These are phyloP conservation scores for Andricus grossulariae DNA, from an alignment of 1,140 invertebrate species.

Conservation along the genomic window DNA sequence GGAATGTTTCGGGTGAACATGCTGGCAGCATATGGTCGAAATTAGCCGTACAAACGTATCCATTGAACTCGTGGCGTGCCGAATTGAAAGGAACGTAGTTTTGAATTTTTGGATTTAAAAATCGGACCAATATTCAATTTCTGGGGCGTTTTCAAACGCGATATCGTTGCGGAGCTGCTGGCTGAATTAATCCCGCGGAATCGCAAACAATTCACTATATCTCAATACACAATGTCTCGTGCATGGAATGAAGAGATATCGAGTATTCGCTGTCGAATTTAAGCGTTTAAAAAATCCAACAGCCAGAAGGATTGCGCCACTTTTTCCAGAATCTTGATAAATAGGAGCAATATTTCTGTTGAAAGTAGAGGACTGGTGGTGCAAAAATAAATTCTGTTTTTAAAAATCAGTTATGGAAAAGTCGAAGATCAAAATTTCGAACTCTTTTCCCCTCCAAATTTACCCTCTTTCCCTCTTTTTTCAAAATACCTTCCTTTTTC, in stretches of 20 bases:
- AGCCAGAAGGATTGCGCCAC: background rate
- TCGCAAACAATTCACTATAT: conserved; percentile 22
- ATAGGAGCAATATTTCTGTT: too few species aligned
- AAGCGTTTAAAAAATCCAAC: background rate
- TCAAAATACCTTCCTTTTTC: too few species aligned
- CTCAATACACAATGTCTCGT: conserved; percentile 18
- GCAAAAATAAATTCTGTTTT: too few species aligned
- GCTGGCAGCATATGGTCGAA: conserved; percentile 26
- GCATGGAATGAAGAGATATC: conserved; percentile 22
- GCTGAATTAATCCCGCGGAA: conserved; percentile 9
- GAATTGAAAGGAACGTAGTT: conserved; percentile 22
- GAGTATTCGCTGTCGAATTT: background rate
- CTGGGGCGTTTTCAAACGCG: conserved; percentile 13
- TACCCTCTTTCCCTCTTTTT: too few species aligned
- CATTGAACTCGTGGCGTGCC: conserved; percentile 17
- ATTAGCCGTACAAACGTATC: conserved; percentile 17
- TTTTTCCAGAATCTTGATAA: background rate
- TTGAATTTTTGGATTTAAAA: conserved; percentile 2
- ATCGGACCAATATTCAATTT: conserved; percentile 20
- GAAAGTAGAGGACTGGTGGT: too few species aligned
- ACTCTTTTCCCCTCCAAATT: too few species aligned
- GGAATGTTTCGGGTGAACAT: conserved; percentile 16
- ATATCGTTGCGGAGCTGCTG: conserved; percentile 1
- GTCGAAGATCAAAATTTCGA: too few species aligned
- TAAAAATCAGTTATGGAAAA: too few species aligned